Conservation (phyloP, 2,113 vertebrate genomes). For the human region GRCh38 chrY:5012501-5013000, state of each 20-base stretch:
- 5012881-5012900: too few relatives aligned
- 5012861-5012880: too few relatives aligned
- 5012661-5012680: neutral
- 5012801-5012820: neutral
- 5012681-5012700: neutral
- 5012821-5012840: neutral
- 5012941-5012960: too few relatives aligned
- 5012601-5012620: slow-evolving; percentile 19
- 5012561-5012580: too few relatives aligned
- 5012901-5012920: too few relatives aligned
- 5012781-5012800: neutral
- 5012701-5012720: neutral
- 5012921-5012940: too few relatives aligned
- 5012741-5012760: neutral
- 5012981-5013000: too few relatives aligned
- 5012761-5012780: neutral
- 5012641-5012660: neutral
- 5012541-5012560: too few relatives aligned
- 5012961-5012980: too few relatives aligned
- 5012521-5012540: too few relatives aligned
- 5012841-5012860: neutral
- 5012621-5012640: neutral
- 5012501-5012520: too few relatives aligned
- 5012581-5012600: neutral
- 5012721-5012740: neutral